A percentile compares a stretch with the other conserved stretches of the same genome.
Evolutionary conservation across 2,888 invertebrate species (phyloP).

Genomic region (Beris morrisii): DNA sequence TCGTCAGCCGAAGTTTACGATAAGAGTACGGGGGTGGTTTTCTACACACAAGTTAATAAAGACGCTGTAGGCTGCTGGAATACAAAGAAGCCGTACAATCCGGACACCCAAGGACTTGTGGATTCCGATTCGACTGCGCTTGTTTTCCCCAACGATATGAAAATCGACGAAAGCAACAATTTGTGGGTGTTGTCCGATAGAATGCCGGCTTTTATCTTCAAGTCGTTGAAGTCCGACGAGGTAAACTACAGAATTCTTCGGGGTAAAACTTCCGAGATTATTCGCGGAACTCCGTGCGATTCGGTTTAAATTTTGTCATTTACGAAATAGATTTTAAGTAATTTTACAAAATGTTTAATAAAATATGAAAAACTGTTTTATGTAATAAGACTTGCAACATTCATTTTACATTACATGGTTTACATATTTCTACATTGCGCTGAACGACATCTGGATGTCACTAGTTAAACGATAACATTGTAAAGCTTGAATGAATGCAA

Average conservation of each 20-base stretch:
- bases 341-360: too few species aligned
- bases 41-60: slow-evolving; percentile 76
- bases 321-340: too few species aligned
- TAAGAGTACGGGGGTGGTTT: slow-evolving; percentile 67
- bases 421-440: too few species aligned
- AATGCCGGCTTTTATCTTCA: slow-evolving; percentile 72
- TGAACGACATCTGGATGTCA: too few species aligned
- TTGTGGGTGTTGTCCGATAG: slow-evolving; percentile 78
- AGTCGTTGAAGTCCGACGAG: slow-evolving; percentile 65
- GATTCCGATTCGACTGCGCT: slow-evolving; percentile 68
- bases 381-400: too few species aligned
- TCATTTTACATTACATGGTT: too few species aligned
- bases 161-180: slow-evolving; percentile 65
- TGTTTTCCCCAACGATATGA: slow-evolving; percentile 78
- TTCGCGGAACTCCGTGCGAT: slow-evolving; percentile 54
- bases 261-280: slow-evolving; percentile 51
- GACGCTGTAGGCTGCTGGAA: slow-evolving; percentile 85
- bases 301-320: too few species aligned
- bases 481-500: too few species aligned
- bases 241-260: slow-evolving; percentile 64
- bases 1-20: slow-evolving; percentile 75
- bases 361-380: too few species aligned
- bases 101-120: slow-evolving; percentile 68
- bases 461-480: too few species aligned
- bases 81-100: slow-evolving; percentile 63